Evolutionary conservation across 2,888 invertebrate genomes (phyloP), one percentile per base, ranked within the genome.

Genomic region (Pyrrhosoma nymphula): DNA sequence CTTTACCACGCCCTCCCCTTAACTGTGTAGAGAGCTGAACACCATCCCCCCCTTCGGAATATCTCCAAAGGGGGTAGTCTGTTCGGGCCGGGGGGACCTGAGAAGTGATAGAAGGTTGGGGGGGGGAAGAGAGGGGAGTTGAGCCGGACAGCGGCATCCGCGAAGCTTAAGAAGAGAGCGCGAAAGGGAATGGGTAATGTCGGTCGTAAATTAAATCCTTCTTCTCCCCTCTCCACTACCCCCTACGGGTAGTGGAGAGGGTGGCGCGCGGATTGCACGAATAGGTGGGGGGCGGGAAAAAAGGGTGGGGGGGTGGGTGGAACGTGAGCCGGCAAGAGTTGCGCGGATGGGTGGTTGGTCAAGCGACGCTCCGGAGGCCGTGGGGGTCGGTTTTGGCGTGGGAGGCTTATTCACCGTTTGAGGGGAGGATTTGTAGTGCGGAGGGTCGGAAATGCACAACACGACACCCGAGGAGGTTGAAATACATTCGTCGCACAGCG

Each of bases 271-370:
- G 88, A 39, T 88, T 10, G 88, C 88, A 39, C 63, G 63, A 8
- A 47, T 18, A 47, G 47, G 39, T 18, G 69, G 47, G 39, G 69
- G 63, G 26, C 35, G 35, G 39, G 23, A 39, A 2, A 26, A n/a
- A 18, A 55, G 47, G 16, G 26, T 55, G 88, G 18, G 88, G n/a
- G 89, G 14, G 47, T 26, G 69, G 12, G 75, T 16, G 23, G 93
- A 69, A 93, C 93, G 93, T 93, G 93, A 93, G 93, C 26, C 26
- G 69, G 93, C 93, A 93, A 93, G 93, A 93, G 93, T 47, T 63
- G 69, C 63, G 93, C 93, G 93, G 93, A 93, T 93, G 89, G 55
- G 16, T 47, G 88, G 35, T 26, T 82, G 82, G 82, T 82, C 82
- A 82, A 82, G 82, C 82, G 35, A 35, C 14, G 82, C 60, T 60